Conservation (phyloP, 1,140 invertebrate genomes). For the Eriosoma lanigerum region DNA sequence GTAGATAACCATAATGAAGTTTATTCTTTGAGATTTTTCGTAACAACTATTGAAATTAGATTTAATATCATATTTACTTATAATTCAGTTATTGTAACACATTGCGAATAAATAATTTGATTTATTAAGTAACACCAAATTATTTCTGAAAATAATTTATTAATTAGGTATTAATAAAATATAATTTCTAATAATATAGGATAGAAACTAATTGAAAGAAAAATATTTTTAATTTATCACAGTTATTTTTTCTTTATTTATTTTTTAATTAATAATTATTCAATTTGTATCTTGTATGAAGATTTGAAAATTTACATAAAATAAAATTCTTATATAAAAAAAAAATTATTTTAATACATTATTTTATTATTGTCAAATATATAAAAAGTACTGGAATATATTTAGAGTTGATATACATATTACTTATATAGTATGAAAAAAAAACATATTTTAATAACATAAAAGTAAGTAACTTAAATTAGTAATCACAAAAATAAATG, state of each 20-base stretch:
- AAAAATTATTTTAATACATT: background rate
- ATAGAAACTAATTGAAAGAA: background rate
- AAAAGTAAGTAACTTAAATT: background rate
- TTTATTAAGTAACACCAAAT: too few relatives aligned
- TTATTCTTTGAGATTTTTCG: too few relatives aligned
- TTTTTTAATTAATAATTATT: background rate
- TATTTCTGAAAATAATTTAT: too few relatives aligned
- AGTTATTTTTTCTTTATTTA: background rate
- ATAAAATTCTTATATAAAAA: background rate
- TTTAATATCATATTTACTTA: too few relatives aligned
- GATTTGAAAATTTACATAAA: background rate
- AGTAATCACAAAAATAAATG: background rate
- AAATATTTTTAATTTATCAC: slow-evolving; percentile 2
- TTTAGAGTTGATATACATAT: background rate
- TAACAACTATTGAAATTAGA: too few relatives aligned
- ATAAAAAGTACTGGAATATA: background rate
- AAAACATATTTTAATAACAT: background rate
- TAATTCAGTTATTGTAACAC: too few relatives aligned
- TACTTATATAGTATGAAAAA: background rate
- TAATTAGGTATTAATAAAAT: too few relatives aligned
- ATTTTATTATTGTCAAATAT: background rate
- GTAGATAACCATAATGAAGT: too few relatives aligned
- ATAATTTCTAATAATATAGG: too few relatives aligned
- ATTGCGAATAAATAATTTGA: too few relatives aligned
- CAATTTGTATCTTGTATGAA: background rate